phyloP scores from a whole-genome alignment of 2,113 vertebrate species.

The Panthera uncia region DNA sequence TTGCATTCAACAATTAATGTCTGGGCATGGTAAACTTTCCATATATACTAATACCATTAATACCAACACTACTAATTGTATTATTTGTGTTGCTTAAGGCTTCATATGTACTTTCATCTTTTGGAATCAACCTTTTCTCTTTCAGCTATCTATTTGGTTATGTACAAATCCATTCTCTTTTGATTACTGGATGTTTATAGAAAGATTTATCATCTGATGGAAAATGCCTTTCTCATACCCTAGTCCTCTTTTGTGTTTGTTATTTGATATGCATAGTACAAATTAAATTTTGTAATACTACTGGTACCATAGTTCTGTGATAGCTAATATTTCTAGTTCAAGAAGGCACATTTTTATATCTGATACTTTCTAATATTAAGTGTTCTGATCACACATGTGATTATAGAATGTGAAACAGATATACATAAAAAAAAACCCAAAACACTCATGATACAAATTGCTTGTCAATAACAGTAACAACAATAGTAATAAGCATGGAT shows the following conservation, averaged over 20 bases:
- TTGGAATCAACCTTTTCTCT: neutral
- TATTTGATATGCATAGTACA: neutral
- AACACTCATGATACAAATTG: neutral
- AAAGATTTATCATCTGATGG: neutral
- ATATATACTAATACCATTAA: neutral
- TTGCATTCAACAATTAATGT: neutral
- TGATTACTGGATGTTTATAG: neutral
- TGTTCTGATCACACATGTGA: neutral
- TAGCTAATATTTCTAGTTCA: neutral
- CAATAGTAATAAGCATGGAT: neutral
- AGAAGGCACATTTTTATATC: neutral
- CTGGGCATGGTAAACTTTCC: neutral
- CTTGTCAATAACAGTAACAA: neutral
- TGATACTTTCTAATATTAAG: neutral
- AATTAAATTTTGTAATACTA: neutral
- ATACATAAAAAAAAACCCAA: neutral
- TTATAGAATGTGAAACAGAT: neutral
- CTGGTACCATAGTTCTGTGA: neutral
- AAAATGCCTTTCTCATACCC: neutral
- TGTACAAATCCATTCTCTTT: neutral
- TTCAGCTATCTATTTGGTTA: neutral
- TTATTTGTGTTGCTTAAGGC: neutral
- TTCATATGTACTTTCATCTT: neutral
- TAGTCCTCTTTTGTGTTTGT: neutral
- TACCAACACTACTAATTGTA: neutral